Evolutionary conservation across 2,113 vertebrate species (phyloP).

Genomic region (Myrmecobius fasciatus): DNA sequence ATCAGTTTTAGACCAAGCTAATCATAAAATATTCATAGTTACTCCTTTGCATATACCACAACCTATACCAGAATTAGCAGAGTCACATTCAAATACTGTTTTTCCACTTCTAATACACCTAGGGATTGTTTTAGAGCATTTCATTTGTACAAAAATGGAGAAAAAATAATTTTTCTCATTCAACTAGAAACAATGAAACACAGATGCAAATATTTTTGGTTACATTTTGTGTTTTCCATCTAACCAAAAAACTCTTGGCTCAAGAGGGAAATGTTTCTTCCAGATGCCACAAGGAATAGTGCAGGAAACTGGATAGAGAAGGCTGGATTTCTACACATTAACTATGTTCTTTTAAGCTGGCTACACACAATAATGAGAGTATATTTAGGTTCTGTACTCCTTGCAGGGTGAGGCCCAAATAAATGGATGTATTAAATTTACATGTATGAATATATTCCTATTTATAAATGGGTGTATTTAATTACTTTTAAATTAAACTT

Average conservation of each 20-base stretch:
- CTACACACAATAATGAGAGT: not conserved
- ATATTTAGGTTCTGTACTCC: conserved; percentile 2
- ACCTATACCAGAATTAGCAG: not conserved
- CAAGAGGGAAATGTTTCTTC: not conserved
- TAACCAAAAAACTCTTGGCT: not conserved
- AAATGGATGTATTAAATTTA: conserved; percentile 1
- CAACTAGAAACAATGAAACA: conserved; percentile 23
- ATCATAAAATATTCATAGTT: conserved; percentile 20
- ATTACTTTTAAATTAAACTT: conserved; percentile 56
- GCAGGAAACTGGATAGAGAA: accelerated
- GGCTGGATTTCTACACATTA: not conserved
- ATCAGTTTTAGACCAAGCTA: not conserved
- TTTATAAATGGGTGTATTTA: conserved; percentile 46
- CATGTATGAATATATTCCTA: no score
- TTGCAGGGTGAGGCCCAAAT: not conserved
- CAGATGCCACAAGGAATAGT: accelerated
- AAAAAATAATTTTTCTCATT: conserved; percentile 17
- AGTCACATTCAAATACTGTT: not conserved
- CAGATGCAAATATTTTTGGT: conserved; percentile 24
- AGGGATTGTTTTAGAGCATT: not conserved
- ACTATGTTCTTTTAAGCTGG: not conserved
- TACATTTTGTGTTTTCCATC: not conserved
- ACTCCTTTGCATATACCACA: not conserved
- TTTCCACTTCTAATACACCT: conserved; percentile 8
- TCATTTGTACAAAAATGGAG: conserved; percentile 27